Conservation (phyloP, 2,797 vertebrate species). For the Buphagus erythrorhynchus region DNA sequence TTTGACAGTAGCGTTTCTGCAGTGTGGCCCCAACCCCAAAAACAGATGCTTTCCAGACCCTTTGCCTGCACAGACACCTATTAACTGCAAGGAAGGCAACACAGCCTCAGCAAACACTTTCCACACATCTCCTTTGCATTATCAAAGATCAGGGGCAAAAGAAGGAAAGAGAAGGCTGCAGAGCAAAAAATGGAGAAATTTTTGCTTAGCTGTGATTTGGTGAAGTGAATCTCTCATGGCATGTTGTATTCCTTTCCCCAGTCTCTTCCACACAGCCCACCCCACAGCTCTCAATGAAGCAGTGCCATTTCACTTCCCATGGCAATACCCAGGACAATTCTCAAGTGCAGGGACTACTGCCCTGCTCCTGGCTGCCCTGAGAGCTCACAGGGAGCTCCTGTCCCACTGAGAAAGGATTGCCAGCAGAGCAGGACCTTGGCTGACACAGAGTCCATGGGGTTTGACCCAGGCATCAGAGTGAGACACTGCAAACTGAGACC, state of each 20-base stretch:
- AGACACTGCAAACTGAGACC: background rate
- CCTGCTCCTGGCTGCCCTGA: background rate
- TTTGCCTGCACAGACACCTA: background rate
- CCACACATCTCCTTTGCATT: background rate
- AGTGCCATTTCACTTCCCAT: background rate
- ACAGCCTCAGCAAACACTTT: background rate
- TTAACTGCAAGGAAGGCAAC: rapidly evolving
- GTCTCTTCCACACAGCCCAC: background rate
- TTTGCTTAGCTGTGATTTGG: background rate
- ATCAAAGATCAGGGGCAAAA: background rate
- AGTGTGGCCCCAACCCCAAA: background rate
- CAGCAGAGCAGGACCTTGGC: background rate
- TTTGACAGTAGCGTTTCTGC: background rate
- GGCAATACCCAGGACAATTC: background rate
- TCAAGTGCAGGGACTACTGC: background rate
- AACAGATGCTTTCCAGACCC: background rate
- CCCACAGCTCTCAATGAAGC: background rate
- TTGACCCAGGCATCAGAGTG: background rate
- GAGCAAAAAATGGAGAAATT: background rate
- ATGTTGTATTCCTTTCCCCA: background rate
- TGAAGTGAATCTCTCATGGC: rapidly evolving
- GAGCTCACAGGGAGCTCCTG: background rate
- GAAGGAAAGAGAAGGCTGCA: background rate
- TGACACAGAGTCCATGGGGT: rapidly evolving
- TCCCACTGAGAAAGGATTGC: background rate